Base-by-base conservation (phyloP, 2,113 vertebrate species). In the Brachyhypopomus gauderio region DNA sequence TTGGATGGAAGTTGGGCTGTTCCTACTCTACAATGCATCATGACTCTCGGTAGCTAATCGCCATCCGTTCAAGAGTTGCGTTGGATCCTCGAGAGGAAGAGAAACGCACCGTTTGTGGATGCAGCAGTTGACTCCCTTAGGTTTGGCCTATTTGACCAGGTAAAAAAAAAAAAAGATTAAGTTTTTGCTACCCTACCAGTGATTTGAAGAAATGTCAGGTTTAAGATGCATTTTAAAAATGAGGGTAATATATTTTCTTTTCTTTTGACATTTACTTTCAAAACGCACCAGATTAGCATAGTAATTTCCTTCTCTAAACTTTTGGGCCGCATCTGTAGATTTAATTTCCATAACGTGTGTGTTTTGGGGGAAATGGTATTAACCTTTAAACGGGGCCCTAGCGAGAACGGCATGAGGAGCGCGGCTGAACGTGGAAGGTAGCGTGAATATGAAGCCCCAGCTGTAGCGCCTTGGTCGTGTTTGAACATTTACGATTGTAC, bases 221-320 rank as follows among this genome's bases (percentile, higher is more conserved):
- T 83, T 70, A 16, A 86, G 81, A 84, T 87, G 3, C 82, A 86
- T 86, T 23, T n/a, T 78, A 45, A 71, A 78, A 85, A 79, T 88
- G 86, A 90, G 86, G 82, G 86, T 90, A 89, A 91, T 91, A 90
- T 83, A 88, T 30, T 52, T 11, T 52, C 2, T 63, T 91, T 92
- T 91, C 86, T 86, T 89, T 85, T 91, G 91, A 92, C 91, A 91
- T 92, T 92, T 92, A 88, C 87, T 86, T 88, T 85, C 77, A 63
- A 90, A 91, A 92, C 88, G 88, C 86, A 85, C 82, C 69, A 84
- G 81, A 92, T 93, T 92, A 91, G 91, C 90, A 90, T 91, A 91
- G 90, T 91, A 91, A 90, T 90, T 88, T 92, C 85, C 85, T 85
- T 77, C 72, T 85, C 67, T 25, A 79, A 85, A 88, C 75, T 83